Evolutionary conservation across 2,113 vertebrate genomes (phyloP).

Genomic region (Myiozetetes cayanensis): DNA sequence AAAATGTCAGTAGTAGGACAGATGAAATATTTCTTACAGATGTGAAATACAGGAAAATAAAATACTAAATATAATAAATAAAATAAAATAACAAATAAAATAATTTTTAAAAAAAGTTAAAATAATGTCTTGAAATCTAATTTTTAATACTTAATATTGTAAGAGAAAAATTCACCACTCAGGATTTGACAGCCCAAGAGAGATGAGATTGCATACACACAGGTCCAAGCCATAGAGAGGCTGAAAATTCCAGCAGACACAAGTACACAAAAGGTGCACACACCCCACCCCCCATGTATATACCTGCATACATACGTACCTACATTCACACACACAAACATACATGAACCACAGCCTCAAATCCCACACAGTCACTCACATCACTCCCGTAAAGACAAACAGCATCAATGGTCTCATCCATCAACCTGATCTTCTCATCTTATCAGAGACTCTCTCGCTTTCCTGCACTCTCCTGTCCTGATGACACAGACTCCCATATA

Average conservation of each 20-base stretch:
- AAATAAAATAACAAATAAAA: background rate
- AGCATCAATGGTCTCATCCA: background rate
- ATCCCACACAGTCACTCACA: background rate
- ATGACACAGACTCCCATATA: background rate
- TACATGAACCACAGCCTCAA: accelerated
- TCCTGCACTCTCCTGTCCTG: accelerated
- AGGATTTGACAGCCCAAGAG: background rate
- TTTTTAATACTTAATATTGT: background rate
- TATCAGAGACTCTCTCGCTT: accelerated
- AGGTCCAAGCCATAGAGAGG: background rate
- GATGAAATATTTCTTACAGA: background rate
- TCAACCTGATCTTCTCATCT: accelerated
- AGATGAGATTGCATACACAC: background rate
- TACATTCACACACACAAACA: too few relatives aligned
- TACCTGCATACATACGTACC: accelerated
- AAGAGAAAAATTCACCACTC: background rate
- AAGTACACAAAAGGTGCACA: background rate
- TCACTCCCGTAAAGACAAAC: too few relatives aligned
- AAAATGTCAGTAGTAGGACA: background rate
- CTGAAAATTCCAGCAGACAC: background rate
- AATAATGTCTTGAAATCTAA: background rate
- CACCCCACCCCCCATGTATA: accelerated
- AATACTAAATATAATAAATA: background rate
- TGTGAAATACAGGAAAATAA: background rate
- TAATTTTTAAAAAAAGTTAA: background rate